Evolutionary conservation across 2,797 vertebrate genomes (phyloP), one percentile per base, ranked within the genome.

Genomic region (Trachurus trachurus): DNA sequence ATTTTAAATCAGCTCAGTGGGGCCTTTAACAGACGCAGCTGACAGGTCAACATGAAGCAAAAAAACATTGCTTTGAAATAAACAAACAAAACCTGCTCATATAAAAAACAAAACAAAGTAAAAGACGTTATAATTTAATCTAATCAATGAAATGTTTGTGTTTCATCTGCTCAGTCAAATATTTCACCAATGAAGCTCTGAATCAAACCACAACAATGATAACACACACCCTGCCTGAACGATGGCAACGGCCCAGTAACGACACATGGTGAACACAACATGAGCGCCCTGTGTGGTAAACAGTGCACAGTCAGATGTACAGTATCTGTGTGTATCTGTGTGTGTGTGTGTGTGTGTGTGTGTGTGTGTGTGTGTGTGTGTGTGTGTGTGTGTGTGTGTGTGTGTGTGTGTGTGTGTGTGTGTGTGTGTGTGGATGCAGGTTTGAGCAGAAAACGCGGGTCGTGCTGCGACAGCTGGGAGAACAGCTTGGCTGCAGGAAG

Each of bases 401-500:
- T 47, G 44, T 45, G 16, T 19, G 31, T 17, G 45, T 47, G 13
- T 44, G 66, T 34, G 44, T 47, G 44, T 45, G 16, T 19, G 31
- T 17, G 45, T 45, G 16, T 19, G 4, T 17, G 45, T 47, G 16
- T 44, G 66, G 62, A 77, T 66, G 71, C 56, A 44, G 39, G 52
- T 70, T 45, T 64, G n/a, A 29, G 45, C 7, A 29, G 2, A 45
- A 47, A 40, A 58, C 4, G 39, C 9, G 2, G 39, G 39, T 26
- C 37, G 62, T 67, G 76, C 74, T 40, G 66, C 1, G 80, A 84
- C 92, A 91, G 89, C 89, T 87, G 87, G 87, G 76, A 31, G 78
- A 84, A 80, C 88, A 91, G 89, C 88, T 83, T 75, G 89, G 44
- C 76, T 71, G 78, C 17, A 81, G 76, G 83, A 89, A 85, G 73